Conservation (phyloP, 1,140 invertebrate genomes). For the Sinonovacula constricta region DNA sequence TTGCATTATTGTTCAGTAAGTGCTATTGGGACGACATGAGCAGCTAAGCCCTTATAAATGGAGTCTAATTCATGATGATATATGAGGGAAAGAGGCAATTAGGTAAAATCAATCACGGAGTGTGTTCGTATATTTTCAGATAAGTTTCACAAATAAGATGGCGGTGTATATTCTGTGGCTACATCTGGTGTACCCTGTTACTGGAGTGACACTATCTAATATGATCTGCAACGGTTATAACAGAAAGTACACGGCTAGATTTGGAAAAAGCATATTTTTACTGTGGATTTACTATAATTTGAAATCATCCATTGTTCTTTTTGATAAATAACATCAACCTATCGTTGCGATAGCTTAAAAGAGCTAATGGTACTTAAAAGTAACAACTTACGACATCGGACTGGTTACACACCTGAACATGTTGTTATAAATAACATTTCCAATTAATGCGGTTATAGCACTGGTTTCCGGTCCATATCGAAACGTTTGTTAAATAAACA, state of each 20-base stretch:
- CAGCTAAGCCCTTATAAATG: neutral
- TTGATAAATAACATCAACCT: neutral
- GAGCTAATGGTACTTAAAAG: neutral
- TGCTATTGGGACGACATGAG: neutral
- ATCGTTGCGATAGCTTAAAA: neutral
- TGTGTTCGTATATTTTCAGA: too few species aligned
- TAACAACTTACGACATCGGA: slow-evolving; percentile 6
- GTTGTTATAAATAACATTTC: neutral
- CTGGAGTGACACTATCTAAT: neutral
- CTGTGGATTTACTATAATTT: neutral
- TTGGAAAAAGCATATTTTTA: neutral
- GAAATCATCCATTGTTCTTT: neutral
- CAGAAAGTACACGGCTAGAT: too few species aligned
- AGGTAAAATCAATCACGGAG: neutral
- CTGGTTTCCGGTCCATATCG: neutral
- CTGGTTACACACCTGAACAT: neutral
- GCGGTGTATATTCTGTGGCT: too few species aligned
- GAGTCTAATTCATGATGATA: neutral
- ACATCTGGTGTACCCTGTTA: too few species aligned
- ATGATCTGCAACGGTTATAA: too few species aligned
- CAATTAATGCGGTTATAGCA: neutral
- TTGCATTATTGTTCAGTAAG: neutral
- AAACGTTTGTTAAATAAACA: neutral
- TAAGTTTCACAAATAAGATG: too few species aligned
- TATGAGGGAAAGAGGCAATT: neutral